These are phyloP conservation scores for Venusia cambrica DNA, from an alignment of 2,888 invertebrate species.

Conservation along the genomic window DNA sequence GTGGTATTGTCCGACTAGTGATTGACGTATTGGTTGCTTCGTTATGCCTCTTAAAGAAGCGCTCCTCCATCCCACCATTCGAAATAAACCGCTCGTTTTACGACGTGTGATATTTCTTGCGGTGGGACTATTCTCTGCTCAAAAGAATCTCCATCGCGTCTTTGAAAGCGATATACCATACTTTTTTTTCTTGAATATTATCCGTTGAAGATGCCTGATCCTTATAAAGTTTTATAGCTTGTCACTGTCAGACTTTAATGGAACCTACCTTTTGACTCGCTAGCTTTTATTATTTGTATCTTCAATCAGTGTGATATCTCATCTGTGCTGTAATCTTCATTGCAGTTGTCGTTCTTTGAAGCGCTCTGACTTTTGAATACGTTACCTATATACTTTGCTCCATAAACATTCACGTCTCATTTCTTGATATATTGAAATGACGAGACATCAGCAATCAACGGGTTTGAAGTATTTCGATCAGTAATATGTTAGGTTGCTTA, in stretches of 20 bases:
- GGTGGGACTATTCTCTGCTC: constrained; percentile 38
- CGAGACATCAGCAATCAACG: too few species aligned
- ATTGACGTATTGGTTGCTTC: constrained; percentile 63
- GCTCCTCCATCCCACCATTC: too few species aligned
- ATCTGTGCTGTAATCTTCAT: constrained; percentile 6
- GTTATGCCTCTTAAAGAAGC: constrained; percentile 54
- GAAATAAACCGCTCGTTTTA: constrained; percentile 54
- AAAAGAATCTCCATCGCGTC: constrained; percentile 20
- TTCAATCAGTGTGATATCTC: constrained; percentile 13
- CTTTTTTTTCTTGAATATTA: constrained; percentile 29
- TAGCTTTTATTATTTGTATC: constrained; percentile 19
- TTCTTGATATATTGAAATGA: too few species aligned
- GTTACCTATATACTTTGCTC: too few species aligned
- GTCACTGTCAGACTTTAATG: constrained; percentile 31
- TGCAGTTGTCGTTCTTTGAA: constrained; percentile 12
- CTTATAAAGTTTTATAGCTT: constrained; percentile 30
- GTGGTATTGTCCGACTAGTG: constrained; percentile 46
- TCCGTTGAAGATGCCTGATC: constrained; percentile 29
- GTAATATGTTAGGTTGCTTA: too few species aligned
- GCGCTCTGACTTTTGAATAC: too few species aligned
- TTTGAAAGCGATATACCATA: constrained; percentile 33
- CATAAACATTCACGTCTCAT: too few species aligned
- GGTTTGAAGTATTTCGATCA: too few species aligned
- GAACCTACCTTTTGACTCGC: constrained; percentile 10
- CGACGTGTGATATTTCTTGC: constrained; percentile 57